Evolutionary conservation across 2,797 vertebrate species (phyloP).

Genomic region (Nannoperca australis): DNA sequence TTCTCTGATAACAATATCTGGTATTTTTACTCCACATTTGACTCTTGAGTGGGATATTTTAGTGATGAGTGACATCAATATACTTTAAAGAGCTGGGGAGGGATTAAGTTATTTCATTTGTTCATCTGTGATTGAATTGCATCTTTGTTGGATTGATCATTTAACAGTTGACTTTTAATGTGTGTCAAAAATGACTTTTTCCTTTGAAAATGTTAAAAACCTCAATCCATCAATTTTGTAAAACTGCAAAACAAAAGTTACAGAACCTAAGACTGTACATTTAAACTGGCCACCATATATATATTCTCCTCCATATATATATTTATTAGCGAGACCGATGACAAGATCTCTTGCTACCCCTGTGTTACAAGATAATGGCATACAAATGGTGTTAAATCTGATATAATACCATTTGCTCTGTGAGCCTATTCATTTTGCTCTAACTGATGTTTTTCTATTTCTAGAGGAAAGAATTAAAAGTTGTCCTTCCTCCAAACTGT

Average conservation of each 20-base stretch:
- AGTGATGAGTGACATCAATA: constrained; percentile 26
- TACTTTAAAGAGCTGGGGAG: constrained; percentile 2
- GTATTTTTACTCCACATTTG: constrained; percentile 48
- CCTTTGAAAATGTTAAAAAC: neutral
- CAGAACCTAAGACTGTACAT: neutral
- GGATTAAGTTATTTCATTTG: neutral
- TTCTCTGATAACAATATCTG: constrained; percentile 45
- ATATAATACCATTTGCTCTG: neutral
- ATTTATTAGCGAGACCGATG: neutral
- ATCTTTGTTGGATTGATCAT: neutral
- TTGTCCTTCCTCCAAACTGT: neutral
- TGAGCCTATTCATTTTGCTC: neutral
- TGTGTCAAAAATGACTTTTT: neutral
- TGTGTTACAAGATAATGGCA: neutral
- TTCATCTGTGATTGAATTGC: constrained; percentile 2
- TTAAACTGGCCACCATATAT: neutral
- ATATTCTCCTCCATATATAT: neutral
- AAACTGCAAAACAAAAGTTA: neutral
- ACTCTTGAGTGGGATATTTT: constrained; percentile 36
- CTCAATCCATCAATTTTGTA: neutral
- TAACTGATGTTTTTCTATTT: neutral
- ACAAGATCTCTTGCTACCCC: neutral
- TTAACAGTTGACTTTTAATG: neutral
- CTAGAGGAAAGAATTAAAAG: neutral
- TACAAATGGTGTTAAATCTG: neutral